Percentiles rank a stretch among this genome's conserved stretches.
Evolutionary conservation across 1,140 invertebrate genomes (phyloP).

Genomic region (Lanistes nyassanus): DNA sequence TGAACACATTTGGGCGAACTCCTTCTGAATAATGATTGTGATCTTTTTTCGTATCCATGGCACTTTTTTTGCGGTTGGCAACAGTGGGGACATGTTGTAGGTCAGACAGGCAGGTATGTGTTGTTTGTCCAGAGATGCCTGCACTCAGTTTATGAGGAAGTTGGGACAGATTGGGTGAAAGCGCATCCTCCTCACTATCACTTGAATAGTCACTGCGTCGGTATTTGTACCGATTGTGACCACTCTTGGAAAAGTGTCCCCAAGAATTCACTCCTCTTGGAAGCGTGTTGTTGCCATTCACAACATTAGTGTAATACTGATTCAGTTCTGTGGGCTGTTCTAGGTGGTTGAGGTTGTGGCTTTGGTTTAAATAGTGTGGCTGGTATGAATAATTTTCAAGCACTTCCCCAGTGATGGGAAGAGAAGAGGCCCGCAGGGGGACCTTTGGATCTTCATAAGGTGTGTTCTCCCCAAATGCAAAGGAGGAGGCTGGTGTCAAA

Average conservation of each 20-base stretch:
- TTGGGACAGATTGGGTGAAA: slow-evolving; percentile 5
- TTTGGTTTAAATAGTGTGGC: slow-evolving; percentile 19
- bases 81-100: slow-evolving; percentile 1
- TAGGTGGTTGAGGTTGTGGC: slow-evolving; percentile 12
- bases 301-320: slow-evolving; percentile 21
- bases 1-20: slow-evolving; percentile 54
- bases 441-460: slow-evolving; percentile 2
- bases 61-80: slow-evolving; percentile 12
- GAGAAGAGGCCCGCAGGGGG: not conserved
- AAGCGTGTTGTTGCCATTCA: slow-evolving; percentile 29
- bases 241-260: slow-evolving; percentile 55
- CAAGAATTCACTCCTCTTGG: slow-evolving; percentile 47
- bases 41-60: slow-evolving; percentile 22
- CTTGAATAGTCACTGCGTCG: slow-evolving; percentile 59
- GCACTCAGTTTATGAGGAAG: slow-evolving; percentile 7
- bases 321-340: slow-evolving; percentile 9
- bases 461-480: slow-evolving; percentile 27
- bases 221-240: slow-evolving; percentile 55
- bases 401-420: not conserved
- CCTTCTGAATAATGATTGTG: slow-evolving; percentile 41
- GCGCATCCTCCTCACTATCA: slow-evolving; percentile 56
- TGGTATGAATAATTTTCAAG: slow-evolving; percentile 2
- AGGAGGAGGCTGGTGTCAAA: slow-evolving; percentile 22
- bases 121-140: not conserved
- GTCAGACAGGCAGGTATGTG: slow-evolving; percentile 16